These are phyloP conservation scores for Eulemur mongoz DNA, from an alignment of 2,797 vertebrate species.

Conservation along the genomic window DNA sequence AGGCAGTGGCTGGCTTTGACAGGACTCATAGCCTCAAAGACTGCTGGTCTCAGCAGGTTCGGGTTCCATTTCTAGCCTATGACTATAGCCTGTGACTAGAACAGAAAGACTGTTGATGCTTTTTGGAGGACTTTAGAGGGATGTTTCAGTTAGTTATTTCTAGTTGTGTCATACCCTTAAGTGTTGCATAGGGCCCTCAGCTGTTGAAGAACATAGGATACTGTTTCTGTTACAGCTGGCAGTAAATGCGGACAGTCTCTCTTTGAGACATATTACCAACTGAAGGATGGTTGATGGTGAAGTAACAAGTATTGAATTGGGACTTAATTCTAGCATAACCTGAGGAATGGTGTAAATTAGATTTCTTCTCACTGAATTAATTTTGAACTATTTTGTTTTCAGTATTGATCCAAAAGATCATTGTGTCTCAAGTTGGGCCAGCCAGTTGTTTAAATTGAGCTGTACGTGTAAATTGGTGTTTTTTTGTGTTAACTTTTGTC, in stretches of 20 bases:
- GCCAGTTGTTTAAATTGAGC: not conserved
- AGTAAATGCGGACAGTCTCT: not conserved
- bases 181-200: not conserved
- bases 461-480: not conserved
- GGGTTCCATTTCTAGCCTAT: conserved; percentile 31
- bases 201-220: conserved; percentile 43
- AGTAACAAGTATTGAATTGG: not conserved
- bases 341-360: not conserved
- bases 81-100: not conserved
- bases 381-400: not conserved
- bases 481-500: conserved; percentile 25
- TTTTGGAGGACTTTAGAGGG: not conserved
- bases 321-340: not conserved
- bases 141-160: conserved; percentile 37
- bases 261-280: not conserved
- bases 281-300: not conserved
- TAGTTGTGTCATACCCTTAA: conserved; percentile 31
- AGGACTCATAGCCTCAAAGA: not conserved
- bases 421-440: not conserved
- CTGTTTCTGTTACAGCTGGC: conserved; percentile 18
- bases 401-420: not conserved
- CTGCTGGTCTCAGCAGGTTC: conserved; percentile 2
- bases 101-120: not conserved
- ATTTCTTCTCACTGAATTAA: conserved; percentile 22
- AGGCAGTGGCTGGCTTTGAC: not conserved